These are phyloP conservation scores for Drosophila neotestacea DNA, from an alignment of 2,888 invertebrate genomes.

Conservation along the genomic window DNA sequence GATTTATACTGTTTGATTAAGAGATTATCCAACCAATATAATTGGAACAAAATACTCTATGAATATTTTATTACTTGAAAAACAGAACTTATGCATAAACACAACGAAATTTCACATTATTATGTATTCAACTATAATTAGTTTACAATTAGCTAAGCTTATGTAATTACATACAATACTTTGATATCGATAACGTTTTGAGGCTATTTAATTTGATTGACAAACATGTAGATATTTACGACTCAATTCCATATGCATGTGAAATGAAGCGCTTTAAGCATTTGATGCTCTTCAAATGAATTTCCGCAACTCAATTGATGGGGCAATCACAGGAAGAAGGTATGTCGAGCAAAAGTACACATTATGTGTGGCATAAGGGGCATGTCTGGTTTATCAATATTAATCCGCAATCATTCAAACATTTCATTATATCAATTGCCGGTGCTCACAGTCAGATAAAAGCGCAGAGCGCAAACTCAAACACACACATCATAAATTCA, in stretches of 20 bases:
- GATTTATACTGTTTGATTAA: neutral
- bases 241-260: slow-evolving; percentile 10
- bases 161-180: slow-evolving; percentile 3
- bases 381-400: slow-evolving; percentile 42
- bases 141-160: neutral
- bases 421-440: slow-evolving; percentile 61
- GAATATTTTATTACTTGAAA: neutral
- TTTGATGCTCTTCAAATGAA: slow-evolving; percentile 1
- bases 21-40: too few relatives aligned
- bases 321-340: slow-evolving; percentile 1
- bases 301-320: slow-evolving; percentile 4
- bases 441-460: slow-evolving; percentile 20
- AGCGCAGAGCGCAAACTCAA: neutral
- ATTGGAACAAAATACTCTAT: too few relatives aligned
- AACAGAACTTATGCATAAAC: neutral
- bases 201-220: slow-evolving; percentile 11
- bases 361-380: slow-evolving; percentile 4
- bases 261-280: slow-evolving; percentile 18
- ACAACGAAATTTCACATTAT: neutral
- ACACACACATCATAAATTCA: slow-evolving; percentile 60
- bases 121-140: neutral
- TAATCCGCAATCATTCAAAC: slow-evolving; percentile 64
- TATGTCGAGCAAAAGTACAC: slow-evolving; percentile 4
- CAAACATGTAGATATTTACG: slow-evolving; percentile 6
- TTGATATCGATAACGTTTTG: slow-evolving; percentile 7